A percentile compares a stretch with the other conserved stretches of the same genome.
Evolutionary conservation across 2,113 vertebrate genomes (phyloP).

Genomic region (Amblyornis subalaris): DNA sequence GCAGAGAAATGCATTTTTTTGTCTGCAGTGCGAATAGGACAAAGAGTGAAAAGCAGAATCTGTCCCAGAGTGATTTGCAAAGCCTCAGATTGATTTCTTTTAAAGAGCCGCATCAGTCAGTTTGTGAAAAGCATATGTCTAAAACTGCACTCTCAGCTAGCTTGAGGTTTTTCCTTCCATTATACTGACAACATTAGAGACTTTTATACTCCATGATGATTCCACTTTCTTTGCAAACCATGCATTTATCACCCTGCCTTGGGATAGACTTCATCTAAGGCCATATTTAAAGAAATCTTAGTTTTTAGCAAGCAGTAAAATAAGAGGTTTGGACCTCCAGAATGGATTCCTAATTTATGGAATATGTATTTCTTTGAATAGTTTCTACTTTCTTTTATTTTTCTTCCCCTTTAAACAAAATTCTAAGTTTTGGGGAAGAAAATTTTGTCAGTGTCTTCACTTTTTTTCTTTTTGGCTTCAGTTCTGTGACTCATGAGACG

Average conservation of each 20-base stretch:
- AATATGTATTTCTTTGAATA: not conserved
- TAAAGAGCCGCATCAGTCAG: not conserved
- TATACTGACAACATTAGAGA: not conserved
- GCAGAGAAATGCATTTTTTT: not conserved
- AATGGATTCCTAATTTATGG: not conserved
- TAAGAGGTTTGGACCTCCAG: not conserved
- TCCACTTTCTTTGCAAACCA: constrained; percentile 33
- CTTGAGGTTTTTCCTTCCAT: constrained; percentile 1
- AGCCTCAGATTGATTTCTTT: constrained; percentile 16
- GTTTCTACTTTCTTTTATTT: not conserved
- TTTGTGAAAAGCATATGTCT: constrained; percentile 10
- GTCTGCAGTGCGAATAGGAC: not conserved
- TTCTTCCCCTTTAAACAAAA: not conserved
- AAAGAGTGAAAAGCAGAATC: constrained; percentile 11
- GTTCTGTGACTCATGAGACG: not conserved
- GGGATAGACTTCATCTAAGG: not conserved
- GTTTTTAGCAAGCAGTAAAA: not conserved
- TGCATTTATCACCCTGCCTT: constrained; percentile 30
- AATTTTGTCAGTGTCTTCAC: not conserved
- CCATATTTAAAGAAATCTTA: constrained; percentile 3
- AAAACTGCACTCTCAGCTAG: constrained; percentile 30
- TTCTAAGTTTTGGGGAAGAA: not conserved
- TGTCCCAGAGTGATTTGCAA: constrained; percentile 21
- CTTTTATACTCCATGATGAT: constrained; percentile 18
- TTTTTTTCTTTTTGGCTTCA: not conserved